Conservation (phyloP, 2,888 invertebrate species). For the Macaria liturata region DNA sequence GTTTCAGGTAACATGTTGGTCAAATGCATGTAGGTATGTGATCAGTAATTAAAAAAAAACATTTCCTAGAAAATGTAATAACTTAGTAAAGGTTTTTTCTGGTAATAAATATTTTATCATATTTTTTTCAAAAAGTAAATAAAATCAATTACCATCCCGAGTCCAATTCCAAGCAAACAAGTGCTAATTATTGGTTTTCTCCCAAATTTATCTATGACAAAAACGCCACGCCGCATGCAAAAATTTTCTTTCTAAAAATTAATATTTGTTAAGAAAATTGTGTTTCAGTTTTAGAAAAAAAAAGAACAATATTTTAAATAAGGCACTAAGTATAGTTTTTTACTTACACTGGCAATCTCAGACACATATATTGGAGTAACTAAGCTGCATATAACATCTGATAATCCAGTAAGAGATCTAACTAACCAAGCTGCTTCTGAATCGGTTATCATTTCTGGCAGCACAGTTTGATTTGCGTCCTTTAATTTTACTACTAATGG, state of each 20-base stretch:
- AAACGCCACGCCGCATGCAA: constrained; percentile 45
- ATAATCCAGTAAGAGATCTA: constrained; percentile 36
- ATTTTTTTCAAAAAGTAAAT: not conserved
- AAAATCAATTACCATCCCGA: constrained; percentile 17
- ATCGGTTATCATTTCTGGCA: not conserved
- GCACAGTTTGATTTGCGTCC: not conserved
- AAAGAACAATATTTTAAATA: too few relatives aligned
- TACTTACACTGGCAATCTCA: constrained; percentile 53
- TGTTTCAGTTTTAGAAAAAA: not conserved
- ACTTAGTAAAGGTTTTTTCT: too few relatives aligned
- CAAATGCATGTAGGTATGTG: too few relatives aligned
- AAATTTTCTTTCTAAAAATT: constrained; percentile 50
- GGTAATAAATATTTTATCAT: too few relatives aligned
- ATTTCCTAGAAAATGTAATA: not conserved
- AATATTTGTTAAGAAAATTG: not conserved
- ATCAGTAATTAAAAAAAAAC: not conserved
- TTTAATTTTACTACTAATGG: not conserved
- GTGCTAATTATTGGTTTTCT: constrained; percentile 29
- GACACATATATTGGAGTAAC: constrained; percentile 53
- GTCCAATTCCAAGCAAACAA: constrained; percentile 9
- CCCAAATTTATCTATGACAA: constrained; percentile 45
- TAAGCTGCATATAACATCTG: constrained; percentile 39
- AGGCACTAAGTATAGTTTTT: not conserved
- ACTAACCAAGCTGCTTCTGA: not conserved
- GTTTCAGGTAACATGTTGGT: too few relatives aligned